Conservation (phyloP, 1,140 invertebrate genomes). For the Zophobas atratus region DNA sequence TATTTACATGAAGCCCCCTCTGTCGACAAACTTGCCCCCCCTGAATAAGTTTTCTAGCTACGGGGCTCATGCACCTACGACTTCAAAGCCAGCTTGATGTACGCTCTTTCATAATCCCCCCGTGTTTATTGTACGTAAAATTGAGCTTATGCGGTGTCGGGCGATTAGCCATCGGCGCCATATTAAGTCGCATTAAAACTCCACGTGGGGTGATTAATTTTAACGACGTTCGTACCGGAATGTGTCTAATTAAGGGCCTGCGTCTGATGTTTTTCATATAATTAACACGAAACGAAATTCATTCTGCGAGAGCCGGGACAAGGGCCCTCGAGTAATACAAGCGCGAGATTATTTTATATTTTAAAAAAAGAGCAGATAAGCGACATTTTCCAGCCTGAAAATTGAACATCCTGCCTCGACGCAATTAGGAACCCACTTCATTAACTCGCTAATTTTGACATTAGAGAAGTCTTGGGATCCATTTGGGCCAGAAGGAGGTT, state of each 20-base stretch:
- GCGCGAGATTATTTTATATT: conserved; percentile 20
- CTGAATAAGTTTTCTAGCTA: too few relatives aligned
- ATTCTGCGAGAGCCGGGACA: conserved; percentile 10
- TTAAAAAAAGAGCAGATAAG: conserved; percentile 30
- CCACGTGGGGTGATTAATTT: conserved; percentile 20
- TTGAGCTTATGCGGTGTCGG: neutral
- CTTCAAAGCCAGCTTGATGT: too few relatives aligned
- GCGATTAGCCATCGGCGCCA: conserved; percentile 27
- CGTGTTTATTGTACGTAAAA: too few relatives aligned
- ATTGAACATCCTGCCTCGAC: conserved; percentile 39
- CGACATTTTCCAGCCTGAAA: conserved; percentile 36
- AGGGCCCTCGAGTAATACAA: conserved; percentile 17
- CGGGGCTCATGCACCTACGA: too few relatives aligned
- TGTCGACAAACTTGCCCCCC: too few relatives aligned
- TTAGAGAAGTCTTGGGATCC: conserved; percentile 41
- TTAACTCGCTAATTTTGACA: conserved; percentile 48
- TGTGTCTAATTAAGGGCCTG: conserved; percentile 9
- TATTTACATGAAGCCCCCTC: too few relatives aligned
- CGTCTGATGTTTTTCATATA: conserved; percentile 17
- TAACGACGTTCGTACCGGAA: conserved; percentile 23
- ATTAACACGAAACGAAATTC: conserved; percentile 22
- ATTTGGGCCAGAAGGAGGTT: conserved; percentile 20
- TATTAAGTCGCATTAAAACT: conserved; percentile 36
- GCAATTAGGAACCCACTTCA: conserved; percentile 47
- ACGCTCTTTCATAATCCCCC: too few relatives aligned